Base-by-base conservation (phyloP, 2,888 invertebrate species). In the Noctua janthe region DNA sequence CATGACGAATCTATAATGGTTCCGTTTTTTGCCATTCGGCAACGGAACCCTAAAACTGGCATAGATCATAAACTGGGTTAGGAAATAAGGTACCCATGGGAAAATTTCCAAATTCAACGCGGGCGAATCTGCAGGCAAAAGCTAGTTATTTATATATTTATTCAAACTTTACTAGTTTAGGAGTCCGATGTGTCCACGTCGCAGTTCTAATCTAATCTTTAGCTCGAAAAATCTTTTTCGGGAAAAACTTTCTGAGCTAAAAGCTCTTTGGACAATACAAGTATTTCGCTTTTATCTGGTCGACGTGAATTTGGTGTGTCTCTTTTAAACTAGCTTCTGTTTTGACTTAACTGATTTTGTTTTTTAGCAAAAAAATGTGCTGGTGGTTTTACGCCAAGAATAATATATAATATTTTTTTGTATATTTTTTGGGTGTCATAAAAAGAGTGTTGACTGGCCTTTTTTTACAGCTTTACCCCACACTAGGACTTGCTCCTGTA, bases 181-280 rank as follows among this genome's bases (percentile, higher is more conserved):
- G 56, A 80, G 64, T 43, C 43, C 69, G 49, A 71, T 77, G 75
- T 80, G 72, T 81, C 79, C 81, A 78, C 73, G 74, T 79, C 78
- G 80, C 72, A 75, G 76, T 84, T 76, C 77, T 86, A 86, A 88
- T 88, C 86, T 87, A 81, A 88, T 86, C 84, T 82, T 78, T 76
- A 79, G 81, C 77, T 82, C 59, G 75, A 70, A 84, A 17, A 88
- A 82, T 84, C 84, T 89, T 88, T 85, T 89, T 87, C 72, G 75
- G 84, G 43, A 70, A 59, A 87, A 89, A 84, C 78, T 89, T 87
- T 86, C 71, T 39, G 54, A 80, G 80, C 86, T 89, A 77, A 87
- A 86, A 86, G 88, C 88, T 84, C 84, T 87, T 87, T 83, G 79
- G 82, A 84, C 88, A 82, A 87, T 84, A 80, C 81, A 82, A 84